A percentile compares a stretch with the other conserved stretches of the same genome.
Evolutionary conservation across 2,888 invertebrate species (phyloP).

Genomic region (Drosophila neotestacea): DNA sequence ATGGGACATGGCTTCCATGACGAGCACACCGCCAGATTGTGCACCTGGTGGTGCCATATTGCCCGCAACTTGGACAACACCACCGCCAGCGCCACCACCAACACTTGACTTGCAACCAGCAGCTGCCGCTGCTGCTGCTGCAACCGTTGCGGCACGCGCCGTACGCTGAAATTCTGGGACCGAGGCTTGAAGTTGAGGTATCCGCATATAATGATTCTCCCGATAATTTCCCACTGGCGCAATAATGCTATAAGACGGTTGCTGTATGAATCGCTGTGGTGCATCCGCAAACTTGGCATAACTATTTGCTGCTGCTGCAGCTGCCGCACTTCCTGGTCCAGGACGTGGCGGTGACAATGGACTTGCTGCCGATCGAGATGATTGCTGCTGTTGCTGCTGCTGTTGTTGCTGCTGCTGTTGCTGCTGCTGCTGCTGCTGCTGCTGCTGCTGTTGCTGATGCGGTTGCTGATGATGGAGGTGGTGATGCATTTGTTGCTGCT

Average conservation of each 20-base stretch:
- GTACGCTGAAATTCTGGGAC: conserved; percentile 81
- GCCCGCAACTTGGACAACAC: conserved; percentile 69
- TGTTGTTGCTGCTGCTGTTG: conserved; percentile 75
- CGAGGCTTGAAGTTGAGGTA: conserved; percentile 82
- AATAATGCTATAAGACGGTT: conserved; percentile 84
- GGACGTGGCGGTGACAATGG: conserved; percentile 85
- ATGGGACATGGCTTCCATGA: conserved; percentile 73
- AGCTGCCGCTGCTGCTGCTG: conserved; percentile 50
- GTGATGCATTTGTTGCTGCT: conserved; percentile 59
- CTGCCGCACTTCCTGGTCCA: conserved; percentile 81
- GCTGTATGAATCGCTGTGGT: conserved; percentile 84
- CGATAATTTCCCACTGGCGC: conserved; percentile 82
- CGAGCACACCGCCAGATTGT: conserved; percentile 67
- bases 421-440: conserved; percentile 73
- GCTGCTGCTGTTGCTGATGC: conserved; percentile 77
- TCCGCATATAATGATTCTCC: conserved; percentile 84
- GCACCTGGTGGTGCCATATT: conserved; percentile 64
- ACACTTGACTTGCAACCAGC: conserved; percentile 45
- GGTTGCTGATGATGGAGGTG: conserved; percentile 67
- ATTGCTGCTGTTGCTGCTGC: conserved; percentile 76
- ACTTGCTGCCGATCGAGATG: conserved; percentile 85
- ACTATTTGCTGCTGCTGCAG: conserved; percentile 82
- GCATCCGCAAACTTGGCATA: conserved; percentile 84
- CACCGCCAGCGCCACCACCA: conserved; percentile 38
- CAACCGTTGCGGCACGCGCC: conserved; percentile 73